Conservation (phyloP, 2,888 invertebrate genomes). For the Cyclophora albipunctata region DNA sequence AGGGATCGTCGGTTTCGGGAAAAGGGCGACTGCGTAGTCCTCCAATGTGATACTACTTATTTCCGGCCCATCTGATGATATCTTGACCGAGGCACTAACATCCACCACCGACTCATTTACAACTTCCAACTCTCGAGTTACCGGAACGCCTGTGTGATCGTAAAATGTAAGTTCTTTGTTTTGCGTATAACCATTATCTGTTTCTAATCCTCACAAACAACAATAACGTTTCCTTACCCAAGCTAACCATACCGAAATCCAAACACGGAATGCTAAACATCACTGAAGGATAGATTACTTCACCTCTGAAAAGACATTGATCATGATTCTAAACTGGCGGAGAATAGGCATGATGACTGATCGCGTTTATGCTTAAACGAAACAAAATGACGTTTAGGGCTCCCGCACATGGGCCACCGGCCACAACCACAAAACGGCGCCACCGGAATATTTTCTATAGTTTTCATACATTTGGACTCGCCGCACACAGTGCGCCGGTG, state of each 20-base stretch:
- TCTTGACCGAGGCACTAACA: constrained; percentile 63
- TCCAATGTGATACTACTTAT: constrained; percentile 60
- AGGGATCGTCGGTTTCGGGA: constrained; percentile 54
- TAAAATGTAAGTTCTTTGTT: neutral
- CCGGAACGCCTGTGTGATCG: constrained; percentile 56
- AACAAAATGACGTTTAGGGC: too few relatives aligned
- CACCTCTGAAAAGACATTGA: constrained; percentile 61
- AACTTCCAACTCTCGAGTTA: constrained; percentile 57
- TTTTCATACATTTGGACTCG: neutral
- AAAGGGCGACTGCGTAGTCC: constrained; percentile 55
- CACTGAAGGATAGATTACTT: constrained; percentile 76
- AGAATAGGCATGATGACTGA: too few relatives aligned
- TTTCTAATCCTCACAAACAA: too few relatives aligned
- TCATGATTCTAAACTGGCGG: neutral
- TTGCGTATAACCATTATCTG: too few relatives aligned
- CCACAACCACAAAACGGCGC: too few relatives aligned
- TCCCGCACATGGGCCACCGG: too few relatives aligned
- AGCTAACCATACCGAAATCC: constrained; percentile 74
- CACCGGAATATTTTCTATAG: too few relatives aligned
- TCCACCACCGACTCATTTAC: constrained; percentile 74
- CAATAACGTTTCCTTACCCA: constrained; percentile 54
- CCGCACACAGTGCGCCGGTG: too few relatives aligned
- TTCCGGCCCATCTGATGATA: constrained; percentile 73
- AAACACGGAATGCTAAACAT: constrained; percentile 67
- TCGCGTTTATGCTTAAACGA: too few relatives aligned